phyloP scores from a whole-genome alignment of 2,113 vertebrate genomes.

The Xiphias gladius region DNA sequence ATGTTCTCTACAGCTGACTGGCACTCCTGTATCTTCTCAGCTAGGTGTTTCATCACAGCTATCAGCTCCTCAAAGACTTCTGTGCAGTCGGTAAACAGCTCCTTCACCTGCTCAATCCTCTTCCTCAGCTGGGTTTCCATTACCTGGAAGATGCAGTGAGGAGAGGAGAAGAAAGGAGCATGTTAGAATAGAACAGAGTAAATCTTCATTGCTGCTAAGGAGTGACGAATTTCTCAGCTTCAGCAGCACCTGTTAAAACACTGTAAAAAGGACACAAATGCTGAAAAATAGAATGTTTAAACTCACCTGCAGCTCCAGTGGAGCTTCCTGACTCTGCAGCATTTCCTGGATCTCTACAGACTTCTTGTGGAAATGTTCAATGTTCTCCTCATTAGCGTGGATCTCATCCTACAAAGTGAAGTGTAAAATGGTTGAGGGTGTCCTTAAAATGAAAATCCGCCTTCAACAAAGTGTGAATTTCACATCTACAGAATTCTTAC shows the following conservation, averaged over 20 bases:
- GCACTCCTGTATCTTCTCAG: constrained; percentile 75
- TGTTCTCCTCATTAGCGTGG: constrained; percentile 85
- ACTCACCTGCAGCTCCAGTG: constrained; percentile 92
- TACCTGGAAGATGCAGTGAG: constrained; percentile 63
- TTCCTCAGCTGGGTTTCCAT: constrained; percentile 83
- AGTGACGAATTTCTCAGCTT: background rate
- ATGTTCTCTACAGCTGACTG: constrained; percentile 71
- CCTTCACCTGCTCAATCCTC: constrained; percentile 85
- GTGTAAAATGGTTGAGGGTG: background rate
- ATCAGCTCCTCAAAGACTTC: constrained; percentile 84
- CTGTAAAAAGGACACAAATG: background rate
- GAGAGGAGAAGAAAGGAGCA: background rate
- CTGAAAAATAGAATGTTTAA: background rate
- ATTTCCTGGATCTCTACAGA: constrained; percentile 90
- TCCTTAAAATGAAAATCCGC: background rate
- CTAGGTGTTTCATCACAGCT: constrained; percentile 79
- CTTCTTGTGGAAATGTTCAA: constrained; percentile 89
- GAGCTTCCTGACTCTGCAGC: constrained; percentile 90
- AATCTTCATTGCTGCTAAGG: background rate
- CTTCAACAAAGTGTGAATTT: background rate
- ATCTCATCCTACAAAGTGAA: constrained; percentile 86
- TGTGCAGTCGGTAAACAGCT: constrained; percentile 80
- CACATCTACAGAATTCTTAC: constrained; percentile 68
- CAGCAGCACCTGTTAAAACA: background rate
- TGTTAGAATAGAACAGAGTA: background rate